Evolutionary conservation across 2,113 vertebrate genomes (phyloP).

Genomic region (Tyrannus savana): DNA sequence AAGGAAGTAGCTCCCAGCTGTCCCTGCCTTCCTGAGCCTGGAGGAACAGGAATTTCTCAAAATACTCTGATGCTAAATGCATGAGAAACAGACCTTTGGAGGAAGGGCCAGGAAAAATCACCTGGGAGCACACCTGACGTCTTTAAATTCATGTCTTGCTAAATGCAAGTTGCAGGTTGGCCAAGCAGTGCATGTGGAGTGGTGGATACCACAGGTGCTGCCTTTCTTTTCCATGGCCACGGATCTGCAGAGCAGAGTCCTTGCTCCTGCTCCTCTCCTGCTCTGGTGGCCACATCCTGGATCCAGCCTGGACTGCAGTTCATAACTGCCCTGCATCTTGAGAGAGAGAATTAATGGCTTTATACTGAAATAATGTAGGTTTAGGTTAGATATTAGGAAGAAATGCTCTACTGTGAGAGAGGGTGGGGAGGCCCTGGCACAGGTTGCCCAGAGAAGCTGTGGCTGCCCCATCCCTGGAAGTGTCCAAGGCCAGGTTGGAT

Average conservation of each 20-base stretch:
- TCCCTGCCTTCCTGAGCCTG: background rate
- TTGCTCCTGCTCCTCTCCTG: background rate
- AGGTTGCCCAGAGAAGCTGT: background rate
- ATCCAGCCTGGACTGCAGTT: background rate
- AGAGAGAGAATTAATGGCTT: background rate
- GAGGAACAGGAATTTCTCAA: background rate
- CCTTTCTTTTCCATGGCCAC: background rate
- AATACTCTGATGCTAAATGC: background rate
- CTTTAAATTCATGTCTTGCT: background rate
- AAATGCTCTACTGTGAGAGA: background rate
- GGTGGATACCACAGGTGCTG: background rate
- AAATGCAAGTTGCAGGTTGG: background rate
- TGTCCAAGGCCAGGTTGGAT: rapidly evolving
- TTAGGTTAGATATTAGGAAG: background rate
- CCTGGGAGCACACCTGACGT: background rate
- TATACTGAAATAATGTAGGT: background rate
- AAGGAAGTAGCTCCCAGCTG: background rate
- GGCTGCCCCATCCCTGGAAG: background rate
- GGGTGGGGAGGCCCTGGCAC: background rate
- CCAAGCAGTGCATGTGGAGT: background rate
- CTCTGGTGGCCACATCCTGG: background rate
- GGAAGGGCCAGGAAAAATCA: background rate
- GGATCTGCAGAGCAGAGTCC: background rate
- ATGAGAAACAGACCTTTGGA: background rate
- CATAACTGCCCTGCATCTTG: background rate